These are phyloP conservation scores for Drosophila kohkoa DNA, from an alignment of 1,140 invertebrate species.

Conservation along the genomic window DNA sequence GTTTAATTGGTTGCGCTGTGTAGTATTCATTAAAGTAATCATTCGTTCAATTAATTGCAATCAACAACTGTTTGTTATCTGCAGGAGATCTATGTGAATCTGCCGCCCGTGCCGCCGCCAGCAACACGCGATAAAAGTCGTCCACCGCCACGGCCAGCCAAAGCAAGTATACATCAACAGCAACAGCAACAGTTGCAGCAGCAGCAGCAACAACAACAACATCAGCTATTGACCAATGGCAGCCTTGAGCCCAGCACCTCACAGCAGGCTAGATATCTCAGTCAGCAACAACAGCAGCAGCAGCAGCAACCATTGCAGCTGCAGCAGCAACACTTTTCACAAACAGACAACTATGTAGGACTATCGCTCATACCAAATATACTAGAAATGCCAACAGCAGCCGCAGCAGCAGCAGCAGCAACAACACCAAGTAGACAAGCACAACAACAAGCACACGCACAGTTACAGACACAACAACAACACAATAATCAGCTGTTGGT, in stretches of 20 bases:
- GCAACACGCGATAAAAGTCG: constrained; percentile 69
- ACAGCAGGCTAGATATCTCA: constrained; percentile 75
- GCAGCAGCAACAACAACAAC: constrained; percentile 46
- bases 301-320: constrained; percentile 56
- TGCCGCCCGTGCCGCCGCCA: constrained; percentile 77
- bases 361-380: constrained; percentile 80
- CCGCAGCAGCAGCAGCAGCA: constrained; percentile 43
- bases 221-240: constrained; percentile 48
- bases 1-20: background rate
- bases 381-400: constrained; percentile 63
- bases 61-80: constrained; percentile 7
- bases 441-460: constrained; percentile 15
- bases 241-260: constrained; percentile 69
- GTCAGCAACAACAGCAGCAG: constrained; percentile 56
- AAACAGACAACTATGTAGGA: constrained; percentile 83
- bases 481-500: constrained; percentile 63
- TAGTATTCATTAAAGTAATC: constrained; percentile 1
- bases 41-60: constrained; percentile 2
- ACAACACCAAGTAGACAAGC: constrained; percentile 60
- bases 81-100: constrained; percentile 83
- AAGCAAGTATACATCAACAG: constrained; percentile 79
- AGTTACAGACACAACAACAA: constrained; percentile 35
- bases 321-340: constrained; percentile 78
- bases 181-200: constrained; percentile 51
- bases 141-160: constrained; percentile 76